Evolutionary conservation across 1,140 invertebrate species (phyloP).

Genomic region (Meteorus sp.): DNA sequence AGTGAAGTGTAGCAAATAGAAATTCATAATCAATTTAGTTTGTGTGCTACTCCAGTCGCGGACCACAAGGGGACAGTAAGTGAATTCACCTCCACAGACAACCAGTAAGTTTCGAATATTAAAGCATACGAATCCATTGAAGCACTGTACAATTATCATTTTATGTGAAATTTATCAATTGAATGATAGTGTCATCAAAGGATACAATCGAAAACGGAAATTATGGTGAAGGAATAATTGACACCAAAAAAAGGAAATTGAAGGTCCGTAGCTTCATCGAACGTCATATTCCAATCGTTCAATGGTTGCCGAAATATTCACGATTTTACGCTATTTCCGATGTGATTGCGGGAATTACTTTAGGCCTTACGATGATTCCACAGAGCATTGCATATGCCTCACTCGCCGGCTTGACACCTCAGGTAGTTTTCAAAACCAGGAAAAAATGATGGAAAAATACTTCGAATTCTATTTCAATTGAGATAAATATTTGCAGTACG

Average conservation of each 20-base stretch:
- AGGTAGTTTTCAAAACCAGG: conserved; percentile 55
- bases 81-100: not conserved
- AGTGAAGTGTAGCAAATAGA: not conserved
- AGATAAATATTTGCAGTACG: conserved; percentile 62
- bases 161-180: not conserved
- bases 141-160: not conserved
- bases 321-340: conserved; percentile 65
- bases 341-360: conserved; percentile 74
- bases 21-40: conserved; percentile 3
- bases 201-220: conserved; percentile 17
- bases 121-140: not conserved
- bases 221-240: not conserved
- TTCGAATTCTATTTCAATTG: conserved; percentile 2
- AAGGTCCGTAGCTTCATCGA: conserved; percentile 15
- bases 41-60: not conserved
- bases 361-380: conserved; percentile 81
- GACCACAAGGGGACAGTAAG: not conserved
- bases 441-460: conserved; percentile 11
- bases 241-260: not conserved
- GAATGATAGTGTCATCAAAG: conserved; percentile 17
- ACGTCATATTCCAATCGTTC: conserved; percentile 60
- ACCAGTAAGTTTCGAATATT: not conserved
- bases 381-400: conserved; percentile 83
- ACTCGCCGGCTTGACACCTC: conserved; percentile 71
- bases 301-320: conserved; percentile 68